Base-by-base conservation (phyloP, 2,888 invertebrate species). In the Strigamia maritima region DNA sequence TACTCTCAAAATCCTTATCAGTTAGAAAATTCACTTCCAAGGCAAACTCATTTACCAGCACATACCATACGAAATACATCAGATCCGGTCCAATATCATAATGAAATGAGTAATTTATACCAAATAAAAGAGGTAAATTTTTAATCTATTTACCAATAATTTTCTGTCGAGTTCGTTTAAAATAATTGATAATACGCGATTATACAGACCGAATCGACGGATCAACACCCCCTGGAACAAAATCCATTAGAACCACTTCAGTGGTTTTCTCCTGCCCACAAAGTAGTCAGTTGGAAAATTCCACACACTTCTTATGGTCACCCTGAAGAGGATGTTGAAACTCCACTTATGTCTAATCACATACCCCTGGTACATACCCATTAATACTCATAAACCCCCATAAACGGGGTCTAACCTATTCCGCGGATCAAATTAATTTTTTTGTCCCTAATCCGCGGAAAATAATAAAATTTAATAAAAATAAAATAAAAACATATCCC, bases 281-380 rank as follows among this genome's bases (percentile, higher is more conserved):
- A 70, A 70, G 70, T 70, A 70, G 70, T 70, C 26, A 70, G 28
- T 70, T 70, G 70, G 70, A 70, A 70, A 70, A 70, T 70, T 70
- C 70, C 70, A 28, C 70, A 70, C 70, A 28, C 70, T 70, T 70
- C 70, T 70, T 70, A 70, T 28, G 70, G 70, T n/a, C 70, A 70
- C 70, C 14, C 26, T 12, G 26, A 70, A 70, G 70, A 70, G 70
- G 70, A 70, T 70, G 70, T 70, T 26, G 70, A 70, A 28, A 70
- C 70, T 70, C 70, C 70, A 70, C 70, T 70, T n/a, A 70, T 70
- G 70, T 70, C 70, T 28, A 70, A 70, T 70, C 70, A 70, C 70
- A 70, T 70, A 26, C 70, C 70, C 70, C 4, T 70, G 70, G 70
- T 70, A 70, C 19, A n/a, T 19, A 28, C 24, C 16, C 16, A 54